Percentiles rank a stretch among this genome's conserved stretches.
phyloP scores from a whole-genome alignment of 1,140 invertebrate species.

The Campoletis sonorensis region DNA sequence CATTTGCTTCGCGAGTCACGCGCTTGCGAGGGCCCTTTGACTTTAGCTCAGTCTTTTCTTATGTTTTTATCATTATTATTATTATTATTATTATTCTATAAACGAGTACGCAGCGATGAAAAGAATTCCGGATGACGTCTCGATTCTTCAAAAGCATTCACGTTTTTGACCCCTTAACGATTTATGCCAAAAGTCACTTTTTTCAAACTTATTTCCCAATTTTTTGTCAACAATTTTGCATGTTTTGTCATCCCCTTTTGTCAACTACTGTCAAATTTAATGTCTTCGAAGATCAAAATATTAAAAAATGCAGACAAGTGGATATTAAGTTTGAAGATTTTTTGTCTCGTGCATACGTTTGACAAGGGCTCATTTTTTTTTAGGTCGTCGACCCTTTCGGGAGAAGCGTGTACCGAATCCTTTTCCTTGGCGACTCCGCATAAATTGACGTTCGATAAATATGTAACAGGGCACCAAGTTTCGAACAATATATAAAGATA shows the following conservation, averaged over 20 bases:
- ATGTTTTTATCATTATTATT: neutral
- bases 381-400: conserved; percentile 28
- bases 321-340: conserved; percentile 34
- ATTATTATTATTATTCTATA: neutral
- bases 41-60: neutral
- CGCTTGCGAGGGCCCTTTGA: neutral
- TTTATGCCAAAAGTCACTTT: no score
- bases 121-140: conserved; percentile 19
- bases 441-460: conserved; percentile 46
- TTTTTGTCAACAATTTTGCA: neutral
- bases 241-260: no score
- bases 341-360: neutral
- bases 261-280: neutral
- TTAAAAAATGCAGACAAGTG: conserved; percentile 30
- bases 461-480: conserved; percentile 38
- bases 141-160: neutral
- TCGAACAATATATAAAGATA: neutral
- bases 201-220: neutral
- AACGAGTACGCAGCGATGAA: neutral
- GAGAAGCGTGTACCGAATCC: conserved; percentile 35
- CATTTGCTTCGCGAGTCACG: neutral
- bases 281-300: neutral
- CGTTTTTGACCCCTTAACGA: no score
- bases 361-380: neutral
- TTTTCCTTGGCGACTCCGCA: conserved; percentile 37